Evolutionary conservation across 2,888 invertebrate genomes (phyloP), one percentile per base, ranked within the genome.

Genomic region (Melanchra persicariae): DNA sequence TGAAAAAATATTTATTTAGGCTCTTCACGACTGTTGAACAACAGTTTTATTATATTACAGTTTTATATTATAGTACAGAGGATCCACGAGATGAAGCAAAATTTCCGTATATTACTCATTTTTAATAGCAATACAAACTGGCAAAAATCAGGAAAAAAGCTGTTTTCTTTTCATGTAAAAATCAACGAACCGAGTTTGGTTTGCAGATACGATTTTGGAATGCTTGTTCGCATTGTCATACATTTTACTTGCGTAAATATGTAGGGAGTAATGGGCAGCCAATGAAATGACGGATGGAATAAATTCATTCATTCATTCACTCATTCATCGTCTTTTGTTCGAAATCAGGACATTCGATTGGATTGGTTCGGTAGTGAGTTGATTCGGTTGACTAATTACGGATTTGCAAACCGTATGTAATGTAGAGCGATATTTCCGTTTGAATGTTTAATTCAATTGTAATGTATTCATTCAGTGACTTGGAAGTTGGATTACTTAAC

Each of bases 261-360:
- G 17, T 54, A 26, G 9, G n/a, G n/a, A n/a, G n/a, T n/a, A n/a
- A n/a, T n/a, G n/a, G n/a, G 17, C 26, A 22, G 15, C 51, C 45
- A 52, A 47, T 71, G 63, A 47, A 65, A 49, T 57, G 51, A 45
- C 43, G 26, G 26, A 40, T 57, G 12, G 15, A 55, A 26, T 30
- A 30, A 30, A 30, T 30, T 54, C 30, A 54, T 54, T 54, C 54
- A 54, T 54, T 54, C 19, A 34, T 22, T 57, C 34, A 57, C 22
- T 55, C 22, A n/a, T 57, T 37, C 37, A 57, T 51, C 5, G 30
- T 2, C 45, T 55, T 59, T 74, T 74, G 58, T 78, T 68, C 54
- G 43, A 37, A 77, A 54, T 64, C 57, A 49, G 69, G 19, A 64
- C n/a, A 61, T 30, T 70, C n/a, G 51, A 73, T 70, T 65, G 52